Base-by-base conservation (phyloP, 2,888 invertebrate genomes). In the Hyles lineata region DNA sequence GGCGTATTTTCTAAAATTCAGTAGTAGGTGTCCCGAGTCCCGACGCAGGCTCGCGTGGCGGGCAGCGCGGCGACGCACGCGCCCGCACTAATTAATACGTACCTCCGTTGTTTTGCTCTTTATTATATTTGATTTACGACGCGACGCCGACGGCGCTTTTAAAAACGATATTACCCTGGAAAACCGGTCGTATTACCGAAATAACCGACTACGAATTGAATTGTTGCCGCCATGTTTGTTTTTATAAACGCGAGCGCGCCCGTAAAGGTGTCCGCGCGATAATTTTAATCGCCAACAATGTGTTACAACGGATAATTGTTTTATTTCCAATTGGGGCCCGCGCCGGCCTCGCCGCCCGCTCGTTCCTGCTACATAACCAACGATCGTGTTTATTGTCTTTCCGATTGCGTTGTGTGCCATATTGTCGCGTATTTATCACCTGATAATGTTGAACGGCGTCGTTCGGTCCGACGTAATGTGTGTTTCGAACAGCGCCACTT, bases 121-220 rank as follows among this genome's bases (percentile, higher is more conserved):
- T 92, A 91, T 90, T 91, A 90, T 87, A 87, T 87, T 85, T 90
- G 89, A 91, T 91, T 89, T 90, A 91, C 87, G 85, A 81, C 82
- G 75, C 80, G 78, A 82, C 83, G 79, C 80, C 83, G 83, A 76
- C 83, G 83, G 78, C 78, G 62, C 62, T 67, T 67, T 67, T 67
- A 67, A 91, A 91, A 91, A 90, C 85, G 87, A 86, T 89, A 89
- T 90, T 87, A 87, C 89, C 82, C 85, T 81, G 82, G 82, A 85
- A 67, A 84, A 85, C 83, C 79, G 79, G 80, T 82, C 85, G 79
- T 85, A 87, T 88, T 89, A 89, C 88, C 67, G 50, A 67, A 67
- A 67, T 90, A 89, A 89, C 89, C 86, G 83, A 83, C 87, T 84
- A 82, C 80, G 83, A 89, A 90, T 91, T 90, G 87, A 90, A 90